phyloP scores from a whole-genome alignment of 2,113 vertebrate species.

The Castor canadensis region DNA sequence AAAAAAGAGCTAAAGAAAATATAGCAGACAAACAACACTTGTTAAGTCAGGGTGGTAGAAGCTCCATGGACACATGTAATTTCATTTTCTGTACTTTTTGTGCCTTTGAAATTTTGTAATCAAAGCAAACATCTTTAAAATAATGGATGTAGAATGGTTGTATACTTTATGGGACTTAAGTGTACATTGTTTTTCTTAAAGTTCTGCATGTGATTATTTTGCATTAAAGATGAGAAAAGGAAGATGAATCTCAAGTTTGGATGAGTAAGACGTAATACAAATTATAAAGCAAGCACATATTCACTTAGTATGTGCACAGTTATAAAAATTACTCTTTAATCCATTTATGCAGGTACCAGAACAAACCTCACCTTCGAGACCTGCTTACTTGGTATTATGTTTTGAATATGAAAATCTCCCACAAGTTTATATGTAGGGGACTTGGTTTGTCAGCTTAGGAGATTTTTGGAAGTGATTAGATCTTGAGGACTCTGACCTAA shows the following conservation, averaged over 20 bases:
- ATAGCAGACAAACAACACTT: slow-evolving; percentile 3
- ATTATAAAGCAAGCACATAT: background rate
- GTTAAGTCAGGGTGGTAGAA: background rate
- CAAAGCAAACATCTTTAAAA: slow-evolving; percentile 30
- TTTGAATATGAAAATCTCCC: too few species aligned
- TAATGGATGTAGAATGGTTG: background rate
- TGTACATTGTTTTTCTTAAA: background rate
- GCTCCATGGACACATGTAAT: background rate
- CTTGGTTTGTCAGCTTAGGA: too few species aligned
- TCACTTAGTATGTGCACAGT: background rate
- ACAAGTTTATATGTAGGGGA: too few species aligned
- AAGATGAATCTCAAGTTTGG: background rate
- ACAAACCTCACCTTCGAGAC: background rate
- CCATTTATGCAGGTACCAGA: background rate
- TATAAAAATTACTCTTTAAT: background rate
- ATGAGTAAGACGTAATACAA: background rate
- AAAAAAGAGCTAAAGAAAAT: background rate
- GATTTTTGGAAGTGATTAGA: too few species aligned
- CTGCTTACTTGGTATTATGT: too few species aligned
- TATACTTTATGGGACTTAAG: background rate
- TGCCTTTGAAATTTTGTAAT: background rate
- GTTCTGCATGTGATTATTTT: background rate
- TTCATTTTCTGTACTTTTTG: background rate
- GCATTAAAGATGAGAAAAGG: background rate
- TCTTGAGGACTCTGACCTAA: too few species aligned